Evolutionary conservation across 2,113 vertebrate genomes (phyloP), one percentile per base, ranked within the genome.

Genomic region (Cavia porcellus): DNA sequence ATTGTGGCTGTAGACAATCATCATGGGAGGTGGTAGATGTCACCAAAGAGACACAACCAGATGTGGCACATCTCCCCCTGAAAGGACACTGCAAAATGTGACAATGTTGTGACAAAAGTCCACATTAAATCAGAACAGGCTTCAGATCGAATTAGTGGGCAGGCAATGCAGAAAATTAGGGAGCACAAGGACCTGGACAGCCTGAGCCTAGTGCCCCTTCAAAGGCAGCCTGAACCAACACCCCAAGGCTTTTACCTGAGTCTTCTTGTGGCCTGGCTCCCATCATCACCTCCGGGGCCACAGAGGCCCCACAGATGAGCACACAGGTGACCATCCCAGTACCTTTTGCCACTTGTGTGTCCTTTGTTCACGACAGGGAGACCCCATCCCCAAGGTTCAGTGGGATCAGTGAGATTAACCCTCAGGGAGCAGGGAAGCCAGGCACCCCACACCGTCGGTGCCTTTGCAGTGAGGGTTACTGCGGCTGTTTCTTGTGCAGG

Each of bases 31-130:
- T 83, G 3, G 4, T 4, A 6, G 11, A 81, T 7, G 6, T 64
- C 14, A 2, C 9, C 14, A 32, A 75, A 72, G 38, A 25, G 47
- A 52, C 55, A 84, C 57, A n/a, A 35, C 42, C 0, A 2, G 61
- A 25, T 25, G 5, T 7, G 0, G 24, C 3, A 11, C 6, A 42
- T 32, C 55, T 70, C 61, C 35, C 0, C 0, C 14, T 24, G 10
- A 35, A 82, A 72, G 55, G 55, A 52, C 20, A 61, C 35, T 35
- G 25, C 19, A 12, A 3, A 20, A 45, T 14, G 25, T 8, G 7
- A 28, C 32, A 55, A 35, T 30, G 30, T 47, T 24, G 35, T 61
- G 7, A 1, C 52, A 72, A 10, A 93, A n/a, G n/a, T 32, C n/a
- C 0, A 30, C 84, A 68, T 62, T 30, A n/a, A 55, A 52, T 80